Evolutionary conservation across 2,113 vertebrate species (phyloP).

Genomic region (Neofelis nebulosa): DNA sequence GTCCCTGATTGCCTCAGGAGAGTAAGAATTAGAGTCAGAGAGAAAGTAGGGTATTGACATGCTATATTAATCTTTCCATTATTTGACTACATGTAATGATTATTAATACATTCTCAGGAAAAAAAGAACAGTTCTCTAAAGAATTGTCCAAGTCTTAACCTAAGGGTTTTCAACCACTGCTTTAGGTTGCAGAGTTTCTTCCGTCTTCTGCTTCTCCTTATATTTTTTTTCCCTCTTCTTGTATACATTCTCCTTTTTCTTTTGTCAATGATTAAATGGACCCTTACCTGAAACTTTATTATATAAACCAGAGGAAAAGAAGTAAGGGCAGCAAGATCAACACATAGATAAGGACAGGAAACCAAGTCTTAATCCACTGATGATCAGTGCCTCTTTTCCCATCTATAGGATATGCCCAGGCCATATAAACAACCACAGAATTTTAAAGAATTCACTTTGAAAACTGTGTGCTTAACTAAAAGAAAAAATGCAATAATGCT

Average conservation of each 20-base stretch:
- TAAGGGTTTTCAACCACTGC: not conserved
- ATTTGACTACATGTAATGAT: not conserved
- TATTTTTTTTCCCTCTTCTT: not conserved
- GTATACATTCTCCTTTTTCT: not conserved
- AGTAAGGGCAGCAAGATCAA: not conserved
- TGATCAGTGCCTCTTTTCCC: accelerated
- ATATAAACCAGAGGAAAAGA: not conserved
- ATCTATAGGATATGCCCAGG: too few relatives aligned
- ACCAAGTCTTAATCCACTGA: not conserved
- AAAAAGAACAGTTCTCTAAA: not conserved
- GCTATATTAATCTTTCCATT: not conserved
- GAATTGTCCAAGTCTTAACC: not conserved
- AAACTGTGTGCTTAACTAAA: not conserved
- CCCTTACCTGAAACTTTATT: not conserved
- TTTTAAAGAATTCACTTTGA: not conserved
- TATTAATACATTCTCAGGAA: not conserved
- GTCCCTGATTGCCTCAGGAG: not conserved
- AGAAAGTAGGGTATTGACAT: not conserved
- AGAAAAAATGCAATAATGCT: not conserved
- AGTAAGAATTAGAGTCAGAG: not conserved
- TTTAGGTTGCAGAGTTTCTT: not conserved
- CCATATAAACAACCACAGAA: not conserved
- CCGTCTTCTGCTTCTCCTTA: not conserved
- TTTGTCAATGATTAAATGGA: not conserved
- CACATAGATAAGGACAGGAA: not conserved